Conservation (phyloP, 1,140 invertebrate species). For the Brachionus asplanchnoidis region DNA sequence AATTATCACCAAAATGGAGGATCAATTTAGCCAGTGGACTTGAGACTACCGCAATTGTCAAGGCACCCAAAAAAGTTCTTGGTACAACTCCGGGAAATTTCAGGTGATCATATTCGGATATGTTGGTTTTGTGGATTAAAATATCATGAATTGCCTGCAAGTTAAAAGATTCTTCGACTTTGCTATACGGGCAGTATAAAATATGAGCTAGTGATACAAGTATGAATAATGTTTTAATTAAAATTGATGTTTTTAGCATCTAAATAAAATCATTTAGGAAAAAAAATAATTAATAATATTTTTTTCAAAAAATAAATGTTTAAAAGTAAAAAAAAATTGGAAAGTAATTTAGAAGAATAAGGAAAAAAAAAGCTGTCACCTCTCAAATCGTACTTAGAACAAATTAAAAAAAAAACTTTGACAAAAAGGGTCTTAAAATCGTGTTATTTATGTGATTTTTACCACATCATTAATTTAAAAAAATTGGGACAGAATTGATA, state of each 20-base stretch:
- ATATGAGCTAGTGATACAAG: neutral
- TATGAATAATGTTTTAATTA: neutral
- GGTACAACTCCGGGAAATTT: constrained; percentile 98
- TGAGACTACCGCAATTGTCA: constrained; percentile 74
- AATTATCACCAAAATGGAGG: neutral
- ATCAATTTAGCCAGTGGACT: constrained; percentile 62
- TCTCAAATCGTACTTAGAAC: too few relatives aligned
- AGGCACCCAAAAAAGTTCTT: constrained; percentile 85
- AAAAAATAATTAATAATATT: neutral
- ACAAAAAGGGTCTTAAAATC: too few relatives aligned
- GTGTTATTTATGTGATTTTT: too few relatives aligned
- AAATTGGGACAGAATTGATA: too few relatives aligned
- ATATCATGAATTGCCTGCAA: constrained; percentile 94
- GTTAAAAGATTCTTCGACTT: constrained; percentile 99
- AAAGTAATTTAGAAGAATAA: too few relatives aligned
- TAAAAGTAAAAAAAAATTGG: too few relatives aligned
- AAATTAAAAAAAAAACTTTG: too few relatives aligned
- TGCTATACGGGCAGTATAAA: constrained; percentile 87
- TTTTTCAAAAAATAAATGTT: neutral
- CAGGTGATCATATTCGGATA: constrained; percentile 92
- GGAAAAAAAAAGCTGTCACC: too few relatives aligned
- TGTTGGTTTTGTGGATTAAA: constrained; percentile 76
- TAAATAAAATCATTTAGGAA: neutral
- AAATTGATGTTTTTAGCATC: neutral
- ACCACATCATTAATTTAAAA: too few relatives aligned